phyloP scores from a whole-genome alignment of 2,113 vertebrate species.

The Callospermophilus lateralis region DNA sequence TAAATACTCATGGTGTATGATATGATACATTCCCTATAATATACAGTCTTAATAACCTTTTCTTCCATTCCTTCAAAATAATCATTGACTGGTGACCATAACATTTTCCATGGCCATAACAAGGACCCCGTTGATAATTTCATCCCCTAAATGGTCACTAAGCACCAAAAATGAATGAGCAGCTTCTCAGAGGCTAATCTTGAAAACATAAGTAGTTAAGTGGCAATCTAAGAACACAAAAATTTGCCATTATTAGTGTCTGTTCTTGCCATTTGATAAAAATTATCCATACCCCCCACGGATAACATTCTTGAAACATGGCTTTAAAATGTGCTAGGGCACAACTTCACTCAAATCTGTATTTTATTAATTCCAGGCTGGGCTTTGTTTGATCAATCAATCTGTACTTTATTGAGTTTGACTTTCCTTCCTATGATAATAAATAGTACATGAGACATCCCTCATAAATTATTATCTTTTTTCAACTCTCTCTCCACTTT shows the following conservation, averaged over 20 bases:
- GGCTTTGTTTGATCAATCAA: constrained; percentile 53
- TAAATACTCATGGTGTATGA: background rate
- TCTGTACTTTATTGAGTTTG: constrained; percentile 31
- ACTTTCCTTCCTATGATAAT: constrained; percentile 40
- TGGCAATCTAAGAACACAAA: constrained; percentile 20
- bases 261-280: constrained; percentile 38
- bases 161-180: background rate
- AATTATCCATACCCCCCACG: background rate
- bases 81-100: background rate
- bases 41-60: background rate
- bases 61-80: constrained; percentile 1
- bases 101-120: background rate
- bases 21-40: background rate
- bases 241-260: constrained; percentile 3
- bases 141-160: background rate
- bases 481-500: background rate
- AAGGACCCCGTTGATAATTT: background rate
- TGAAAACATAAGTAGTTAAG: background rate
- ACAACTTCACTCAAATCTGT: background rate
- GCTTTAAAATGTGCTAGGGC: background rate
- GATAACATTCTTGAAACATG: constrained; percentile 3
- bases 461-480: constrained; percentile 38
- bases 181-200: background rate
- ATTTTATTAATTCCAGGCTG: background rate
- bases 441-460: constrained; percentile 27